Conservation (phyloP, 2,797 vertebrate species). For the Chromobotia macracanthus region DNA sequence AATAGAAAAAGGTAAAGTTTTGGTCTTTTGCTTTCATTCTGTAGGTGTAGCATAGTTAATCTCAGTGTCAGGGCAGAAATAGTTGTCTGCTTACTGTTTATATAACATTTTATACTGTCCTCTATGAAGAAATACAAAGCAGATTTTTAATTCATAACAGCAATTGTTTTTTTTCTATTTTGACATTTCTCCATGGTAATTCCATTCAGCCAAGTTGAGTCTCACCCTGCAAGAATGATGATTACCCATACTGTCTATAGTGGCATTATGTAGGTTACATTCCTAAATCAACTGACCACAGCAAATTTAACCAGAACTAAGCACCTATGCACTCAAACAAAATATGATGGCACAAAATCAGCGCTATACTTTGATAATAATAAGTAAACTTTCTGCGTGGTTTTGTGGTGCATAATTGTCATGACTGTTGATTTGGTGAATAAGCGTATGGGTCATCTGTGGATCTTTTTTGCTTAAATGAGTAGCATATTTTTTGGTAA, state of each 20-base stretch:
- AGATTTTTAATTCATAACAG: conserved; percentile 52
- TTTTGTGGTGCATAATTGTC: conserved; percentile 15
- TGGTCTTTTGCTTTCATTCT: background rate
- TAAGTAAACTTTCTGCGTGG: background rate
- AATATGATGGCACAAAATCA: conserved; percentile 25
- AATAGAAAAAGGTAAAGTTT: background rate
- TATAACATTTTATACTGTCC: conserved; percentile 35
- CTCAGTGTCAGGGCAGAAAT: conserved; percentile 13
- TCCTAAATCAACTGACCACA: conserved; percentile 37
- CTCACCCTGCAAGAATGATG: conserved; percentile 18
- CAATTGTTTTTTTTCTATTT: conserved; percentile 36
- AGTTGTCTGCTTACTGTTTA: conserved; percentile 40
- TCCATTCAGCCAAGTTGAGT: conserved; percentile 22
- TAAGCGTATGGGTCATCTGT: background rate
- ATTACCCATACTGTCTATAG: conserved; percentile 19
- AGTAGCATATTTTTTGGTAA: background rate
- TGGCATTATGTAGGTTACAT: conserved; percentile 33
- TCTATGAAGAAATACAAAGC: conserved; percentile 43
- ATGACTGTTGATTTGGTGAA: background rate
- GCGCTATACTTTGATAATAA: background rate
- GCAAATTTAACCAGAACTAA: background rate
- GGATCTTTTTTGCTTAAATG: background rate
- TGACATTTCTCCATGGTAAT: conserved; percentile 37
- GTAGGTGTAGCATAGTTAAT: conserved; percentile 7
- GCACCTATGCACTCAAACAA: conserved; percentile 18